Evolutionary conservation across 2,797 vertebrate species (phyloP), one percentile per base, ranked within the genome.

Genomic region (Tympanoctomys barrerae): DNA sequence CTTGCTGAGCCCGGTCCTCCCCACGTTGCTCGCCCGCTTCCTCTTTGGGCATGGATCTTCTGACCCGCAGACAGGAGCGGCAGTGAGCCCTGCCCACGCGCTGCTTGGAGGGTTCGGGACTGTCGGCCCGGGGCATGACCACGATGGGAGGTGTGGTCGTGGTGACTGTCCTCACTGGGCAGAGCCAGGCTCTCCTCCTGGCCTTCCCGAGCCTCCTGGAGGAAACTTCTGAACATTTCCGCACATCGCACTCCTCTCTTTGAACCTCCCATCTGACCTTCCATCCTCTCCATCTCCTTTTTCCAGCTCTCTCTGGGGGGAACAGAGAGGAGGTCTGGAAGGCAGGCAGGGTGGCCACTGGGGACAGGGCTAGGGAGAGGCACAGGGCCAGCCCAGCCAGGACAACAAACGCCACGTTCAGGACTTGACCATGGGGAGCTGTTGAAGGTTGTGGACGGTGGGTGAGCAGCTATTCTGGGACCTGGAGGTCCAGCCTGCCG

Each of bases 31-130:
- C 0, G 22, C 11, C 39, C 4, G 28, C 21, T 33, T 46, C 46
- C 36, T 70, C 71, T 28, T 77, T 6, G 1, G 36, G 16, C 46
- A 26, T 73, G n/a, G 2, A 26, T n/a, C 12, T 81, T 7, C 66
- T 73, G 36, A 28, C 61, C 31, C 16, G 24, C 16, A 1, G 28
- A 14, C 13, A n/a, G 71, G 42, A 52, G 14, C 7, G 11, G 2
- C 0, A 2, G 13, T 33, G 1, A 2, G 5, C 5, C 28, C 4
- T 0, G 0, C 21, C 26, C 0, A 0, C 0, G n/a, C 2, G 26
- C 31, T 18, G 1, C 7, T 28, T 14, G 26, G 36, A 7, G 39
- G 7, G 2, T 6, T 2, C 26, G 26, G 4, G 8, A 9, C 1
- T 57, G 79, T 4, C 36, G 1, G 1, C 12, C 31, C 7, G 0